A percentile compares a stretch with the other conserved stretches of the same genome.
phyloP scores from a whole-genome alignment of 2,113 vertebrate species.

The Leiothrix lutea region DNA sequence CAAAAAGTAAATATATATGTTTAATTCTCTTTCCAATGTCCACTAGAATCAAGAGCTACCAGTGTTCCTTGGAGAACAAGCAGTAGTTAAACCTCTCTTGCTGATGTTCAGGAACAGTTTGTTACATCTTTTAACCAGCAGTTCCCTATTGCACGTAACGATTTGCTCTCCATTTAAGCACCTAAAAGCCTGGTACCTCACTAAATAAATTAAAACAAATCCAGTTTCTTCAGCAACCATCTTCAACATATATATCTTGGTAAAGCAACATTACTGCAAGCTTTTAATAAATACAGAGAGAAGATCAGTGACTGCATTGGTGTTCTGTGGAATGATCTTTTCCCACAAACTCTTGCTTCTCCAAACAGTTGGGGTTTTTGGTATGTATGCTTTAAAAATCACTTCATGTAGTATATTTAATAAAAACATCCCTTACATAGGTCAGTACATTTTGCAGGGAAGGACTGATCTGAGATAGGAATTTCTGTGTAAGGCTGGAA shows the following conservation, averaged over 20 bases:
- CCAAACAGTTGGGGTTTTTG: conserved; percentile 18
- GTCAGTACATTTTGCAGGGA: background rate
- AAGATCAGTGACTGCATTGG: conserved; percentile 25
- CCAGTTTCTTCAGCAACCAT: conserved; percentile 68
- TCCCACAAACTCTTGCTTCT: conserved; percentile 45
- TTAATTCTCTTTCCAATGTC: conserved; percentile 58
- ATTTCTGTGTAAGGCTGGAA: conserved; percentile 51
- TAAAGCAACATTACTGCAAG: conserved; percentile 63
- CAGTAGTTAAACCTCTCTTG: conserved; percentile 64
- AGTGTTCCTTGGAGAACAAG: conserved; percentile 70
- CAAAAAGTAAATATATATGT: conserved; percentile 61
- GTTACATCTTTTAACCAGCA: conserved; percentile 68
- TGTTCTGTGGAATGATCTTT: conserved; percentile 52
- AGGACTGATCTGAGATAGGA: background rate
- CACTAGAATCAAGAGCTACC: conserved; percentile 59
- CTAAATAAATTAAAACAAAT: conserved; percentile 77
- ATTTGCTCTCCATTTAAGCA: conserved; percentile 72
- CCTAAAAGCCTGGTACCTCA: conserved; percentile 74
- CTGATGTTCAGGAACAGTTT: conserved; percentile 49
- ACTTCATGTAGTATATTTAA: conserved; percentile 1
- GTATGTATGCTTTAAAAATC: conserved; percentile 34
- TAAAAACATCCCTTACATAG: background rate
- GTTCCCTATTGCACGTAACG: conserved; percentile 76
- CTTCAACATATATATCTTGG: conserved; percentile 52
- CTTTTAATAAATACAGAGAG: conserved; percentile 76